Base-by-base conservation (phyloP, 2,797 vertebrate genomes). In the Hydrophis major region DNA sequence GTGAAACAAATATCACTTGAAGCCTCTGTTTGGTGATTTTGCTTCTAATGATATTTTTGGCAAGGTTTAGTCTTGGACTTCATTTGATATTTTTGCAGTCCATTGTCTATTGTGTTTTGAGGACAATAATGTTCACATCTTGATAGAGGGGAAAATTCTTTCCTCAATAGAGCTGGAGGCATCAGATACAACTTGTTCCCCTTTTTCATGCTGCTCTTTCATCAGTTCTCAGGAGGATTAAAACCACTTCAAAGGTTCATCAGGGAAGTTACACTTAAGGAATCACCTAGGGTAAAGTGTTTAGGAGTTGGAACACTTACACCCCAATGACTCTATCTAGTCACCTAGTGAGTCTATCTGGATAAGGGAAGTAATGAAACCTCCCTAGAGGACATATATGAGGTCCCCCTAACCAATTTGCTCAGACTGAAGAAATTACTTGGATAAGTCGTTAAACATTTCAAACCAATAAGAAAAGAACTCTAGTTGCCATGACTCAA, bases 61-160 rank as follows among this genome's bases (percentile, higher is more conserved):
- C 0, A 95, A 95, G 13, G 92, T 95, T 56, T 96, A 96, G 60
- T 94, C 95, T 92, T 95, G 93, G 63, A n/a, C 4, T 66, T n/a
- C 6, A 28, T 16, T n/a, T 16, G 28, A n/a, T 66, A 66, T n/a
- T 66, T 66, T 66, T n/a, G 13, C 13, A 66, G 63, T 2, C 28
- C 28, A n/a, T 66, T n/a, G 28, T 66, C 63, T 66, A 66, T 66
- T 66, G 13, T n/a, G 28, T n/a, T 66, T 66, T 66, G 63, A 14
- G 28, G 28, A 66, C 63, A 66, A n/a, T 66, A n/a, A n/a, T 66
- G 28, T 16, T 66, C 63, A 66, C 28, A 66, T 66, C n/a, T n/a
- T 66, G 63, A n/a, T 1, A 66, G 63, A 66, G 63, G 5, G 4
- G 4, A 4, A n/a, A 66, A n/a, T 66, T 14, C 28, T 66, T 66